A percentile compares a stretch with the other conserved stretches of the same genome.
phyloP scores from a whole-genome alignment of 37 sponge, comb jelly and placozoan genomes.

The Oscarella lobularis region DNA sequence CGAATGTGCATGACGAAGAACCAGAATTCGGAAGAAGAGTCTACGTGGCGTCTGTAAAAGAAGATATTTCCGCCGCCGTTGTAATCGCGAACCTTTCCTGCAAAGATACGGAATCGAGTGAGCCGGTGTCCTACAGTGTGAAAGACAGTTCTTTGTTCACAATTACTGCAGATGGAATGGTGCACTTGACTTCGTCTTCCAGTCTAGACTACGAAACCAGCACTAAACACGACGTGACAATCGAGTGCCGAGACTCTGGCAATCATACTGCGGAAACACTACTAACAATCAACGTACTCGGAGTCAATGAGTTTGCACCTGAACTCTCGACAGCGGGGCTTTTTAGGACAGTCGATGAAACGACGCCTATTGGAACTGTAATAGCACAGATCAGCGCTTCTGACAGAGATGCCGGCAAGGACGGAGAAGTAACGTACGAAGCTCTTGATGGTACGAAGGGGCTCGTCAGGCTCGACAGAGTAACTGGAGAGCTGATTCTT shows the following conservation, averaged over 20 bases:
- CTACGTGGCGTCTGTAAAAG: slow-evolving; percentile 26
- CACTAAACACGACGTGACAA: slow-evolving; percentile 3
- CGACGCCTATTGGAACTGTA: slow-evolving; percentile 17
- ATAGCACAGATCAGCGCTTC: slow-evolving; percentile 24
- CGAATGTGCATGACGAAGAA: slow-evolving; percentile 26
- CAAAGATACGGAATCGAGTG: slow-evolving; percentile 27
- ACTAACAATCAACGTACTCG: neutral
- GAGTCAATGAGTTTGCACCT: neutral
- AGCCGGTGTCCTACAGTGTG: neutral
- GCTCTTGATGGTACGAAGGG: neutral
- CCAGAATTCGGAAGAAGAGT: slow-evolving; percentile 20
- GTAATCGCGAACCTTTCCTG: slow-evolving; percentile 20
- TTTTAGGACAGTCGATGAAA: slow-evolving; percentile 15
- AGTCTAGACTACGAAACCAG: slow-evolving; percentile 31
- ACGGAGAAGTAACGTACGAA: slow-evolving; percentile 28
- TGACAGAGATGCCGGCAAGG: slow-evolving; percentile 39
- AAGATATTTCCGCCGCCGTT: slow-evolving; percentile 6
- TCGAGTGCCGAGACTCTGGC: slow-evolving; percentile 17
- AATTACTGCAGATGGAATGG: slow-evolving; percentile 2
- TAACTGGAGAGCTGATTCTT: neutral
- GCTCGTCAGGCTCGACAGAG: neutral
- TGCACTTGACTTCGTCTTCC: slow-evolving; percentile 9
- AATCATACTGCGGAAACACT: neutral
- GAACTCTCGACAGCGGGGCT: slow-evolving; percentile 22
- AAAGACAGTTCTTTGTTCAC: neutral